Base-by-base conservation (phyloP, 2,113 vertebrate genomes). In the Halcyon senegalensis region DNA sequence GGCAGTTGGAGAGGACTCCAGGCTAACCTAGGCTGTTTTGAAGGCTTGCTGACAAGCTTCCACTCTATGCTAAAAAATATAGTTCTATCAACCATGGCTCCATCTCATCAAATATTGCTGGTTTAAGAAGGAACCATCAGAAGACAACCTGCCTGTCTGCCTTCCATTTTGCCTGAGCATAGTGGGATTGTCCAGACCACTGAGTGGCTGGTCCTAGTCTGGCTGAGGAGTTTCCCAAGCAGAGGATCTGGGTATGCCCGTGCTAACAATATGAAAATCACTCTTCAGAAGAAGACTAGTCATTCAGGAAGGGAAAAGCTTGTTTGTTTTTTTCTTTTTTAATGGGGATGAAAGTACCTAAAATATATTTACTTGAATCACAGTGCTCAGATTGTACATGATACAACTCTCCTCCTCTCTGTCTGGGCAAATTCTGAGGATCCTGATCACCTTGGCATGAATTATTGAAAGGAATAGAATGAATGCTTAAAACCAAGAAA, bases 401-500 rank as follows among this genome's bases (percentile, higher is more conserved):
- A 4, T 77, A 43, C 43, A 60, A 16, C 33, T 91, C 39, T 75
- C 37, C 20, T 66, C 12, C 15, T 18, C 17, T 84, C 56, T 56
- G 80, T 12, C 51, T 72, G 9, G 68, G 66, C 19, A 64, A 44
- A 82, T 82, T 89, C 80, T 62, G 56, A 94, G 48, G 48, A 84
- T 39, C 16, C 27, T 39, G 31, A n/a, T 86, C 67, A 88, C 56
- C 75, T 43, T 85, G 59, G 33, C 73, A 80, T 89, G 69, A 91
- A 85, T 82, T 90, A 89, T 87, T 88, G n/a, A 95, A 67, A 87
- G 31, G 81, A 96, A 91, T 23, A 68, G 70, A 89, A 81, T 3
- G 37, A 44, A 44, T 86, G n/a, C 79, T 92, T 91, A 74, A 84
- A 94, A 87, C 3, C 39, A 84, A 66, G 62, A 77, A 94, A 87